Evolutionary conservation across 2,113 vertebrate species (phyloP).

Genomic region (Eulemur rufifrons): DNA sequence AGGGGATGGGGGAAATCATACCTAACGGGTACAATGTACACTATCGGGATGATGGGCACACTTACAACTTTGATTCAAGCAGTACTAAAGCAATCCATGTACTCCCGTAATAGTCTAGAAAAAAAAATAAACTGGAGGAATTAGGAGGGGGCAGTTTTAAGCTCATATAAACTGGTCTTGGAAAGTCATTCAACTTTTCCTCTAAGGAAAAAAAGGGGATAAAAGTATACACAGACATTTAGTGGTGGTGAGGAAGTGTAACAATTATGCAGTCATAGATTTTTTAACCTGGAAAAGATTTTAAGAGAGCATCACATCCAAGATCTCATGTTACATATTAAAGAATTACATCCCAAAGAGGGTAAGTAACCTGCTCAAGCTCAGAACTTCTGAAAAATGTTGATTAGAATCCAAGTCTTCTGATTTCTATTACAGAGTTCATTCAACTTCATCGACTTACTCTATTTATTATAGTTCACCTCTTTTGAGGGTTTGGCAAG

Average conservation of each 20-base stretch:
- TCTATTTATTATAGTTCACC: neutral
- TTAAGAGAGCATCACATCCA: neutral
- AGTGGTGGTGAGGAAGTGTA: neutral
- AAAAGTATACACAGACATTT: neutral
- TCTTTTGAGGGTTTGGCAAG: neutral
- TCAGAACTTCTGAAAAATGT: neutral
- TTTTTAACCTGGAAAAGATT: neutral
- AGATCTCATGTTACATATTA: neutral
- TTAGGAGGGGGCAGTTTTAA: neutral
- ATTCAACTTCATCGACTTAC: neutral
- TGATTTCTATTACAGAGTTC: neutral
- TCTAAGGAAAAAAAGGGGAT: neutral
- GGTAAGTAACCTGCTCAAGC: neutral
- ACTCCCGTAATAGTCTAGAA: too few relatives aligned
- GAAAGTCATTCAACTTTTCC: slow-evolving; percentile 22
- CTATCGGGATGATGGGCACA: too few relatives aligned
- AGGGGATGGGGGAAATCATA: too few relatives aligned
- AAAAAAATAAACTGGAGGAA: neutral
- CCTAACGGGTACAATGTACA: too few relatives aligned
- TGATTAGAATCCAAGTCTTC: neutral
- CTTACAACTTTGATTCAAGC: too few relatives aligned
- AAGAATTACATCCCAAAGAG: slow-evolving; percentile 6
- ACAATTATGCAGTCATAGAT: neutral
- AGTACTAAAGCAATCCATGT: too few relatives aligned
- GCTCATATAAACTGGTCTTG: neutral